Conservation (phyloP, 2,797 vertebrate species). For the Fratercula arctica region DNA sequence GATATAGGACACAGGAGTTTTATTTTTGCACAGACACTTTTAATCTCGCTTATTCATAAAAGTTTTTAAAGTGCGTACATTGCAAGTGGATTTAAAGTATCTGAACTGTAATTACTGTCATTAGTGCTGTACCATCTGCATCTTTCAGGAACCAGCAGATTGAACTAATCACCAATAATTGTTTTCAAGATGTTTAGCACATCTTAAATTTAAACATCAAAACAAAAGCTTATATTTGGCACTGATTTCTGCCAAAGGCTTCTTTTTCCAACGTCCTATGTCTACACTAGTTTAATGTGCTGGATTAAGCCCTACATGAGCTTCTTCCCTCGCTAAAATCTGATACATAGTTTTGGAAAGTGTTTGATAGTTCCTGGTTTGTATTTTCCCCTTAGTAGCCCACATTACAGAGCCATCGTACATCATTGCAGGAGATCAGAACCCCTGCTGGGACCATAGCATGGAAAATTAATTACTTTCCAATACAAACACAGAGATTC, state of each 20-base stretch:
- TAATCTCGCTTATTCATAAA: slow-evolving; percentile 50
- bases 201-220: slow-evolving; percentile 70
- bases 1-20: slow-evolving; percentile 35
- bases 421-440: not conserved
- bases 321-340: not conserved
- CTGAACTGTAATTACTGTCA: slow-evolving; percentile 64
- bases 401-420: not conserved
- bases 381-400: not conserved
- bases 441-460: not conserved
- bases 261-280: not conserved
- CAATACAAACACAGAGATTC: not conserved
- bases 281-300: not conserved
- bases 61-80: slow-evolving; percentile 39
- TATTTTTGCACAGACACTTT: slow-evolving; percentile 48
- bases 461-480: slow-evolving; percentile 15
- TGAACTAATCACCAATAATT: slow-evolving; percentile 72
- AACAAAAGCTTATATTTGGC: slow-evolving; percentile 70
- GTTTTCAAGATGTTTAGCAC: slow-evolving; percentile 67
- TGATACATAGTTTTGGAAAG: not conserved
- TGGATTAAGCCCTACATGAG: not conserved
- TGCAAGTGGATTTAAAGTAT: slow-evolving; percentile 62
- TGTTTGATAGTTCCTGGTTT: not conserved
- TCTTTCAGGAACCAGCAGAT: slow-evolving; percentile 61
- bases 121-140: slow-evolving; percentile 61
- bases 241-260: slow-evolving; percentile 21